Evolutionary conservation across 2,113 vertebrate species (phyloP), one percentile per base, ranked within the genome.

Genomic region (Irena cyanogastra): DNA sequence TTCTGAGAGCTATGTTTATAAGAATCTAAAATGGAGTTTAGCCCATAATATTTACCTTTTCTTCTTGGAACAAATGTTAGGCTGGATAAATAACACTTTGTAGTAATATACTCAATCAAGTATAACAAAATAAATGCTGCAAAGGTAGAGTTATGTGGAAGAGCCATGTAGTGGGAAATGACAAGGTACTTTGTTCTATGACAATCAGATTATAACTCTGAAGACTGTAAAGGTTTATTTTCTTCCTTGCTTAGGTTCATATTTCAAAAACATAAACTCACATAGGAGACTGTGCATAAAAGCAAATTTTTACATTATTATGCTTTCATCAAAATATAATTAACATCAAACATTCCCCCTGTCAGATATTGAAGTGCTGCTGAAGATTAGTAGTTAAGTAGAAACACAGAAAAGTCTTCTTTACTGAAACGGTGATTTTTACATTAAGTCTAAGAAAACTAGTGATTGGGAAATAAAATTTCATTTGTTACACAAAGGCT

Each of bases 311-410:
- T 80, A 89, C 74, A 77, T 83, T 30, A 90, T 86, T 93, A 93
- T 83, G 59, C 83, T 92, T 54, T 78, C 90, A 94, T 89, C 84
- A 97, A 97, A 95, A 96, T 97, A 95, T 93, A 97, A 97, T 97
- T 96, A 96, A 80, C 59, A 91, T 95, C 60, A 93, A 96, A 47
- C 6, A 12, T 60, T 94, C 37, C 66, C 89, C 88, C 96, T 96
- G 91, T 88, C 87, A 97, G 88, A 66, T 50, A 94, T 14, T 92
- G 79, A 95, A 94, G 71, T 85, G 35, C 42, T 78, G 52, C 50
- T 96, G 94, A 96, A 94, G 96, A 94, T 94, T 86, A 78, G 33
- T 28, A 87, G 59, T 69, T 79, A 53, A 61, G 5, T 16, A 93
- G 70, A 92, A 94, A 72, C 22, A 4, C 63, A 60, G 79, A 68